Conservation (phyloP, 2,113 vertebrate species). For the Hippoglossus stenolepis region DNA sequence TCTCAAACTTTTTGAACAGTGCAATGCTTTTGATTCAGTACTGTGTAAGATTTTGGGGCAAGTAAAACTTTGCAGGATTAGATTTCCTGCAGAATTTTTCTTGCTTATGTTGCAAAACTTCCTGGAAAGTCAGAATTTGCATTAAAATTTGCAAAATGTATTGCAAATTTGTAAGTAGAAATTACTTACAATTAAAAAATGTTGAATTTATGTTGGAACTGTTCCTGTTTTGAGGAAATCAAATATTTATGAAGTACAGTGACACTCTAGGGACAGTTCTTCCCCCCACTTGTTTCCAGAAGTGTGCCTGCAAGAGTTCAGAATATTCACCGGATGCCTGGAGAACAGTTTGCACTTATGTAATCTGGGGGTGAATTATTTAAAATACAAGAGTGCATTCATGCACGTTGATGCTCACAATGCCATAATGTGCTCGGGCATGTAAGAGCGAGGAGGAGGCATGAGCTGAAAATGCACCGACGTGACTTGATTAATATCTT, state of each 20-base stretch:
- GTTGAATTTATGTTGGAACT: not conserved
- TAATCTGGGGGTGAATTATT: constrained; percentile 64
- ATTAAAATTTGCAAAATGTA: not conserved
- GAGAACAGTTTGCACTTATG: constrained; percentile 60
- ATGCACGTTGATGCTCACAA: constrained; percentile 63
- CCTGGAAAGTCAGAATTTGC: not conserved
- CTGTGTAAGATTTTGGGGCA: not conserved
- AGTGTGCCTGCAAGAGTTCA: constrained; percentile 24
- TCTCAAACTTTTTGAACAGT: constrained; percentile 34
- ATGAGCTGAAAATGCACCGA: constrained; percentile 3
- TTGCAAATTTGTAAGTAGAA: too few species aligned
- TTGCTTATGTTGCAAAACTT: not conserved
- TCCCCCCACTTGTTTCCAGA: constrained; percentile 31
- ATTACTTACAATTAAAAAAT: not conserved
- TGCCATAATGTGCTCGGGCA: constrained; percentile 54
- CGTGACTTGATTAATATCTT: constrained; percentile 19
- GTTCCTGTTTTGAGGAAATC: not conserved
- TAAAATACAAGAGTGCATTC: constrained; percentile 65
- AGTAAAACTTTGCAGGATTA: not conserved
- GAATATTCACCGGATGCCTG: constrained; percentile 34
- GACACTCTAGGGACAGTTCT: constrained; percentile 18
- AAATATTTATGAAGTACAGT: constrained; percentile 17
- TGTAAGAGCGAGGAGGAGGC: constrained; percentile 30
- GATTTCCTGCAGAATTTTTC: not conserved
- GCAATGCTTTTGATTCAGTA: constrained; percentile 13